Evolutionary conservation across 2,888 invertebrate species (phyloP), one percentile per base, ranked within the genome.

Genomic region (Leptogaster cylindrica): DNA sequence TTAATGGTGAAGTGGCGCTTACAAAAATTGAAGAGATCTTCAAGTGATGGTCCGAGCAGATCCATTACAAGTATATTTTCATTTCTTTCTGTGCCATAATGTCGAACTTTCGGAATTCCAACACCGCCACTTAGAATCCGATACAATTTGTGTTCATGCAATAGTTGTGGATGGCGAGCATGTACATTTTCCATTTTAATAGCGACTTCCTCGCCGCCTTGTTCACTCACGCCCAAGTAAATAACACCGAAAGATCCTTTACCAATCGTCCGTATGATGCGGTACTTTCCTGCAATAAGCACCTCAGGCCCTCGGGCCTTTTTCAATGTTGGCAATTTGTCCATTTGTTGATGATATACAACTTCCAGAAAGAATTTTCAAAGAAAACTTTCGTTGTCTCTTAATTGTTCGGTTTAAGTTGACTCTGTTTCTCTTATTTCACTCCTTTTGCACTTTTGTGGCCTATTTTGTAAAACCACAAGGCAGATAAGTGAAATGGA

Each of bases 51-150:
- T 48, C 98, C 99, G 73, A 99, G 85, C 64, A 99, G 87, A 83
- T 99, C 99, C 98, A 99, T 98, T 73, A 99, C 98, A 76, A 99
- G 88, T 72, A 98, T 95, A 83, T 98, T 98, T 86, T 96, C 97
- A 75, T 97, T 97, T 76, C 92, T 89, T 83, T 97, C 98, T 83
- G 91, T 92, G 74, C 97, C 97, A 84, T 91, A 97, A 89, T 95
- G 89, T 82, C 89, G 93, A 84, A 97, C 93, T 80, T 95, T 93
- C 77, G 97, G 97, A 84, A 98, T 97, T 74, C 95, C 95, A 77
- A 93, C 88, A 79, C 97, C 97, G 78, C 98, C 98, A 83, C 95
- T 93, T 82, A 99, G 89, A 83, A 99, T 92, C 85, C 96, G 95
- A 86, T 99, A 99, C 74, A 99, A 87, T 86, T 98, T 95, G 82